Percentiles rank a stretch among this genome's conserved stretches.
Conservation (phyloP, 2,797 vertebrate genomes). For the Chelmon rostratus region DNA sequence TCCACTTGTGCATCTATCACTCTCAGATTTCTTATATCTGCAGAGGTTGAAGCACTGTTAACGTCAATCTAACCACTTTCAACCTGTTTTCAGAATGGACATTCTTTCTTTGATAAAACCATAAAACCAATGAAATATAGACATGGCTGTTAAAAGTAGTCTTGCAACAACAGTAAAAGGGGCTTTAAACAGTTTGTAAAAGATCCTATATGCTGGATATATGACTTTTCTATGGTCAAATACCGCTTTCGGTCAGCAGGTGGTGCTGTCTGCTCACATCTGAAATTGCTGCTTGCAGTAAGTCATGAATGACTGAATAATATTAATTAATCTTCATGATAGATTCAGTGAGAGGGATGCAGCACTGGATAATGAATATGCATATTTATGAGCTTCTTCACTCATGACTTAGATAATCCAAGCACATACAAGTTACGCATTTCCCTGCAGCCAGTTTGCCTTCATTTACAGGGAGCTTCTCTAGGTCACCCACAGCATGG, state of each 20-base stretch:
- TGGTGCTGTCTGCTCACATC: slow-evolving; percentile 63
- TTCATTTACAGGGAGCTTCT: slow-evolving; percentile 66
- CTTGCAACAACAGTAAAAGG: not conserved
- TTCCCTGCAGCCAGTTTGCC: slow-evolving; percentile 58
- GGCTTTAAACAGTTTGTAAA: not conserved
- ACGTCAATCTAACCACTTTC: not conserved
- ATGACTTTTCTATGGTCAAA: not conserved
- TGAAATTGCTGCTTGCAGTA: slow-evolving; percentile 32
- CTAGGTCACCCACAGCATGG: slow-evolving; percentile 70
- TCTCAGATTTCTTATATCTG: not conserved
- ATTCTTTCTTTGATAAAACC: not conserved
- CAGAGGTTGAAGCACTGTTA: not conserved
- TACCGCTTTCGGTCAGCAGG: slow-evolving; percentile 46
- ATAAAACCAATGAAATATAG: not conserved
- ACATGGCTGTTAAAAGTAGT: not conserved
- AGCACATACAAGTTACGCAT: slow-evolving; percentile 58
- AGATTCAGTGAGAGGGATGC: slow-evolving; percentile 71
- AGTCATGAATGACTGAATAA: slow-evolving; percentile 71
- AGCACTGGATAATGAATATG: slow-evolving; percentile 74
- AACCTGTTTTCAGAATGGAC: not conserved
- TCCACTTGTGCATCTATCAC: not conserved
- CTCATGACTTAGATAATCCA: slow-evolving; percentile 76
- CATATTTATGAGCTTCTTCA: slow-evolving; percentile 76
- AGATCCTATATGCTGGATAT: not conserved
- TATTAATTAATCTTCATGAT: slow-evolving; percentile 79